A percentile compares a stretch with the other conserved stretches of the same genome.
Evolutionary conservation across 2,797 vertebrate genomes (phyloP).

Genomic region (Leptoclinus maculatus): DNA sequence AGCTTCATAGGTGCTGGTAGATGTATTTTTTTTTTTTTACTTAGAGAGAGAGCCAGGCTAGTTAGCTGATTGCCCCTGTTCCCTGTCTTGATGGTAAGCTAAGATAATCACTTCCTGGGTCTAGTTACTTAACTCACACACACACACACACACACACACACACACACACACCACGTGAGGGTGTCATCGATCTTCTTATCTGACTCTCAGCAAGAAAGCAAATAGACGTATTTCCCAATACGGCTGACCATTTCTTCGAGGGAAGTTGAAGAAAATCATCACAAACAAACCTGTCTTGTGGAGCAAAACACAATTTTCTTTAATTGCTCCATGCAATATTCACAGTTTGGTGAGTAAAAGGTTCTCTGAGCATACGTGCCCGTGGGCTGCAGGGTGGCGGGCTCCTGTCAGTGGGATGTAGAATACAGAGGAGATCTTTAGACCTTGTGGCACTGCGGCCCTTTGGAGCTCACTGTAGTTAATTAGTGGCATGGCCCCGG

Average conservation of each 20-base stretch:
- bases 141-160: not conserved
- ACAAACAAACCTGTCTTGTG: not conserved
- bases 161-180: not conserved
- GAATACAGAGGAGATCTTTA: slow-evolving; percentile 53
- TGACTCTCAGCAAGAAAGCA: not conserved
- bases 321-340: not conserved
- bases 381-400: slow-evolving; percentile 26
- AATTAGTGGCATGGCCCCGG: slow-evolving; percentile 71
- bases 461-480: slow-evolving; percentile 65
- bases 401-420: slow-evolving; percentile 51
- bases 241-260: not conserved
- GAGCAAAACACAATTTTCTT: not conserved
- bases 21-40: no score
- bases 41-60: no score
- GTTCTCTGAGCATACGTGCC: slow-evolving; percentile 29
- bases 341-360: not conserved
- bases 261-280: not conserved
- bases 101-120: not conserved
- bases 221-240: not conserved
- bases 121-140: not conserved
- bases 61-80: not conserved
- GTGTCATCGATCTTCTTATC: not conserved
- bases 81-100: no score
- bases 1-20: no score
- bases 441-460: slow-evolving; percentile 34